Base-by-base conservation (phyloP, 2,797 vertebrate genomes). In the Schizopygopsis pylzovi region DNA sequence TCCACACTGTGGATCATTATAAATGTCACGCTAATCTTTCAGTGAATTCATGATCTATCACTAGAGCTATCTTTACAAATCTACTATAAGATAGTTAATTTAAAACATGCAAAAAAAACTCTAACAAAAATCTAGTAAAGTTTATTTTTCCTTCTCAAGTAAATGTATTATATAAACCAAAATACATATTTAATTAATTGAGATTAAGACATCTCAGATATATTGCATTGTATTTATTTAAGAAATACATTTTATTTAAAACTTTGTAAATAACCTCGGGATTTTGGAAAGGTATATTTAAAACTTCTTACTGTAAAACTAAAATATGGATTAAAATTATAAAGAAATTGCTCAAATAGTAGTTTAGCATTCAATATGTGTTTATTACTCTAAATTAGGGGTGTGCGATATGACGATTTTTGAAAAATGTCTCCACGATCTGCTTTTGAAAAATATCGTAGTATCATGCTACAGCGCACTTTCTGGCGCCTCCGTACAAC, bases 21-120 rank as follows among this genome's bases (percentile, higher is more conserved):
- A 61, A 56, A 72, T 79, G 81, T 77, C 80, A 83, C 45, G 39
- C n/a, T 77, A 56, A 67, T 84, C 73, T 56, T 78, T 84, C 73
- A 78, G 75, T 68, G 7, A 61, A 65, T 67, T 76, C 45, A 52
- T 83, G 22, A 76, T 65, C 72, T 49, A 76, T 83, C 45, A 76
- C 56, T 65, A 39, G 22, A 54, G 61, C 71, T 65, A 43, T 78
- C 73, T 77, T 77, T 77, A 54, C 54, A 83, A 73, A 61, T 77
- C 33, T 41, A 59, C 13, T 56, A 43, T 22, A 39, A 76, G 37
- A 63, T 49, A 13, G 41, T 33, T 61, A 0, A 56, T 63, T 65
- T 61, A 83, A 61, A 3, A 43, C 25, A 37, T 7, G 9, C 52
- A 33, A 33, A 33, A 33, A 33, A 33, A 33, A 33, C 33, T 33